Base-by-base conservation (phyloP, 2,797 vertebrate species). In the Paramormyrops hopkinsi region DNA sequence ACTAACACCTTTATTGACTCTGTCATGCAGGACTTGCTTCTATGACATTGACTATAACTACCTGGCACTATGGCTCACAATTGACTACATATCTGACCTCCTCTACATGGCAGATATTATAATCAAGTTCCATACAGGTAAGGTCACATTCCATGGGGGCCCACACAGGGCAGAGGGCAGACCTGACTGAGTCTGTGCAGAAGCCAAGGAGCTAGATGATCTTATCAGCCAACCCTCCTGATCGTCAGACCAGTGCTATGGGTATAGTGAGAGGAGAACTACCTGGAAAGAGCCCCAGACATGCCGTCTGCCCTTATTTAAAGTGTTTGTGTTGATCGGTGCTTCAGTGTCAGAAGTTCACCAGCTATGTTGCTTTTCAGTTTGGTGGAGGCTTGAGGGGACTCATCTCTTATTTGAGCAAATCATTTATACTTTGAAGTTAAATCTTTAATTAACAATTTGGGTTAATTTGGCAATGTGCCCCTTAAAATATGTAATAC, bases 81-180 rank as follows among this genome's bases (percentile, higher is more conserved):
- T 99, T 92, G 98, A 99, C 90, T 97, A 96, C 59, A 86, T 96
- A n/a, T 95, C 96, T 22, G 98, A 99, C 19, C 50, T 96, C 0
- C 91, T 98, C 46, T 98, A 97, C 90, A 86, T 97, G 37, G 62
- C 94, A 73, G 98, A 98, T 91, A 97, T 97, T 0, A 88, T 94
- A 3, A 91, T 97, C 92, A 96, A 62, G 86, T 93, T 97, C 76
- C 96, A 96, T 91, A 98, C 97, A 0, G 97, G 97, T 98, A 92
- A 46, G 90, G 91, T 29, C 62, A 86, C 84, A 29, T 86, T 53
- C 84, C 25, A 54, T 82, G 22, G 41, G 19, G 7, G 19, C 8
- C 33, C 29, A 41, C 14, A 73, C 29, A 41, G 33, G 29, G 69
- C 69, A 19, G 29, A 54, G 33, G 11, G 46, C 46, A 86, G 29